Evolutionary conservation across 2,888 invertebrate genomes (phyloP).

Genomic region (Eucera pruinosa): DNA sequence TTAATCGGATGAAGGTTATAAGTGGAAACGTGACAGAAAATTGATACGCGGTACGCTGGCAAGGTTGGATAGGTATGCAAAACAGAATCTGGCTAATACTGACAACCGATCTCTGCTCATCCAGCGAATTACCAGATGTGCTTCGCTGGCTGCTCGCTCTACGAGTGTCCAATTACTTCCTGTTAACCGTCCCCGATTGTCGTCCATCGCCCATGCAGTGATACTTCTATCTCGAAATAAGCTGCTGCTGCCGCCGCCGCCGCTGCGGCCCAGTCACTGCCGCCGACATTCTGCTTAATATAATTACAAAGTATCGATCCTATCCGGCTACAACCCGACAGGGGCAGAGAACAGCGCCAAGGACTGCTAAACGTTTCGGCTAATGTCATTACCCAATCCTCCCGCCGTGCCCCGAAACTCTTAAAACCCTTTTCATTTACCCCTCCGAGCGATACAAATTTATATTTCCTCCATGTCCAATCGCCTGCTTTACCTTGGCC

Average conservation of each 20-base stretch:
- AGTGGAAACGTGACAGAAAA: constrained; percentile 69
- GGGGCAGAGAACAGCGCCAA: constrained; percentile 30
- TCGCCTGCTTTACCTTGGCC: too few species aligned
- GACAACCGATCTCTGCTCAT: constrained; percentile 65
- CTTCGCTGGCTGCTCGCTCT: constrained; percentile 59
- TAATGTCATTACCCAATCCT: constrained; percentile 62
- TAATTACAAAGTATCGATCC: constrained; percentile 76
- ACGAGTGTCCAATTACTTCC: constrained; percentile 73
- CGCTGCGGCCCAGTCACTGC: constrained; percentile 59
- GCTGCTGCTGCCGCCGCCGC: too few species aligned
- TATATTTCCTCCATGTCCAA: too few species aligned
- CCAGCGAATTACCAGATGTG: constrained; percentile 66
- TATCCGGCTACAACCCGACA: constrained; percentile 30
- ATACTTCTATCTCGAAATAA: constrained; percentile 71
- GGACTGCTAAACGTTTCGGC: constrained; percentile 64
- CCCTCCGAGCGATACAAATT: too few species aligned
- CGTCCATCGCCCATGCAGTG: constrained; percentile 65
- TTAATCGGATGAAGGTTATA: constrained; percentile 64
- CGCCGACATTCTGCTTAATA: constrained; percentile 73
- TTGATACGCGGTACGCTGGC: constrained; percentile 59
- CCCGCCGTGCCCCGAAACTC: constrained; percentile 19
- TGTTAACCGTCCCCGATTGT: constrained; percentile 71
- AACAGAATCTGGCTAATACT: constrained; percentile 65
- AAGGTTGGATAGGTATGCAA: constrained; percentile 56
- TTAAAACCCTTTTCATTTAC: background rate